Conservation (phyloP, 1,140 invertebrate species). For the Heliconius melpomene region DNA sequence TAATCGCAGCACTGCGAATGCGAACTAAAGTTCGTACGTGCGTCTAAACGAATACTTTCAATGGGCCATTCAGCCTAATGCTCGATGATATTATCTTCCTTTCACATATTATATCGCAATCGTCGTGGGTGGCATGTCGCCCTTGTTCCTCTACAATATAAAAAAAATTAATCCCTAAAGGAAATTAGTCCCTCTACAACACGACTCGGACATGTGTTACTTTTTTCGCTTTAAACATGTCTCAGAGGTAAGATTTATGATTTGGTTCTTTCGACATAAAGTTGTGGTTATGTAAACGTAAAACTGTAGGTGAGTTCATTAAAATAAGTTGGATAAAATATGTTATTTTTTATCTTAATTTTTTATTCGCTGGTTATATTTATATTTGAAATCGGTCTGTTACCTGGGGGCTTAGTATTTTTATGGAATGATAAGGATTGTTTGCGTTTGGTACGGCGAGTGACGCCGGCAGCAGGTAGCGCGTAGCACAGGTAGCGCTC, state of each 20-base stretch:
- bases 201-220: conserved; percentile 75
- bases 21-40: conserved; percentile 20
- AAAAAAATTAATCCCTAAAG: conserved; percentile 68
- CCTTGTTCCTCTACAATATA: conserved; percentile 63
- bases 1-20: conserved; percentile 7
- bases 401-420: conserved; percentile 68
- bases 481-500: conserved; percentile 76
- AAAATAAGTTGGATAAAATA: conserved; percentile 37
- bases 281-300: conserved; percentile 64
- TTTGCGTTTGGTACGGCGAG: conserved; percentile 50
- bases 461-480: conserved; percentile 48
- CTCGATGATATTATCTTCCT: conserved; percentile 50
- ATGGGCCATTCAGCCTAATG: conserved; percentile 51
- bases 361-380: conserved; percentile 59
- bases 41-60: conserved; percentile 38
- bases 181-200: conserved; percentile 80
- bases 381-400: conserved; percentile 59
- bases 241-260: conserved; percentile 70
- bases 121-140: conserved; percentile 73
- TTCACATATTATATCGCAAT: conserved; percentile 49
- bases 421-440: conserved; percentile 73
- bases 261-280: conserved; percentile 63
- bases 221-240: conserved; percentile 76
- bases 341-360: conserved; percentile 33
- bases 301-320: conserved; percentile 42